phyloP scores from a whole-genome alignment of 2,797 vertebrate species.

The Liparis tanakae region DNA sequence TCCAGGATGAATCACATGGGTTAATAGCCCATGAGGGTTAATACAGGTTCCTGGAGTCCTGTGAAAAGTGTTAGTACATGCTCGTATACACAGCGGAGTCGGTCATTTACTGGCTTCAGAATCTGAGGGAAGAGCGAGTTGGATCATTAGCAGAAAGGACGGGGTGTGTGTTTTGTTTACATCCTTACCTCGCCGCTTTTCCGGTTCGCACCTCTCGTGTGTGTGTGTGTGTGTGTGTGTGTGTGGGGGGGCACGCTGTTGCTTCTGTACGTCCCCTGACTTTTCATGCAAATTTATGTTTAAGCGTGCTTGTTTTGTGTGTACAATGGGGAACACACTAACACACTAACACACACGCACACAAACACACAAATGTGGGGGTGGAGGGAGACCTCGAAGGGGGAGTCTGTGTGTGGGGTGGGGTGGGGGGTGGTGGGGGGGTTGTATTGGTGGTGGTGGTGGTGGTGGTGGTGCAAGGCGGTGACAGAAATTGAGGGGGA shows the following conservation, averaged over 20 bases:
- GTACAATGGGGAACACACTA: slow-evolving; percentile 65
- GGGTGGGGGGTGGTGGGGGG: slow-evolving; percentile 47
- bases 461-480: slow-evolving; percentile 82
- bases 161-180: slow-evolving; percentile 69
- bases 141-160: slow-evolving; percentile 66
- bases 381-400: slow-evolving; percentile 68
- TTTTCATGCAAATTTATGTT: slow-evolving; percentile 82
- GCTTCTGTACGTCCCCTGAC: slow-evolving; percentile 75
- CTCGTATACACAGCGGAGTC: slow-evolving; percentile 22
- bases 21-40: slow-evolving; percentile 52
- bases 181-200: slow-evolving; percentile 55
- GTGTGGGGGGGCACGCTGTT: slow-evolving; percentile 62
- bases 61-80: slow-evolving; percentile 13
- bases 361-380: slow-evolving; percentile 62
- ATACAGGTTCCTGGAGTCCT: slow-evolving; percentile 46
- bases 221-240: too few species aligned
- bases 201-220: slow-evolving; percentile 67
- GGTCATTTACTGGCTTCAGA: slow-evolving; percentile 33
- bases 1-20: slow-evolving; percentile 41
- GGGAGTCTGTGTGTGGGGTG: slow-evolving; percentile 44
- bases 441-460: slow-evolving; percentile 58
- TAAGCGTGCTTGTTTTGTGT: slow-evolving; percentile 80
- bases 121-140: slow-evolving; percentile 51
- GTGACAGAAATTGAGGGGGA: slow-evolving; percentile 91
- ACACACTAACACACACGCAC: slow-evolving; percentile 33